Percentiles rank a stretch among this genome's conserved stretches.
Evolutionary conservation across 2,113 vertebrate species (phyloP).

Genomic region (Vulpes vulpes): DNA sequence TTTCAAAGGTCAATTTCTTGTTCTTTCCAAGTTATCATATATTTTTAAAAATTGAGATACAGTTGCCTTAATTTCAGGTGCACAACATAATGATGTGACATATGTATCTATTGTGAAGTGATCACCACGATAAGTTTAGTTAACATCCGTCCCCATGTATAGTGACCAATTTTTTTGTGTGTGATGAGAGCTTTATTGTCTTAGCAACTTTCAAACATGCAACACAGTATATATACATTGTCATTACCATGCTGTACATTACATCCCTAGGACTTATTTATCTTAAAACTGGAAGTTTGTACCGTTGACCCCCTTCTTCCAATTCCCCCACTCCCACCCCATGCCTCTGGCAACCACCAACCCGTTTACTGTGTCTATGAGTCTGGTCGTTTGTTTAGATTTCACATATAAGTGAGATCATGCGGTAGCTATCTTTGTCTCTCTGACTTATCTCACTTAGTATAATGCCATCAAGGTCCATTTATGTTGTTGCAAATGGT

Average conservation of each 20-base stretch:
- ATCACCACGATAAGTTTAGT: neutral
- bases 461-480: neutral
- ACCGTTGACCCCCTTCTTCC: neutral
- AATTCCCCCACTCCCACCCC: neutral
- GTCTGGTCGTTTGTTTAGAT: constrained; percentile 17
- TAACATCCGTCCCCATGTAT: neutral
- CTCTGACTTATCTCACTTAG: neutral
- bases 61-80: neutral
- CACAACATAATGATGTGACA: neutral
- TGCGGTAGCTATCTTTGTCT: neutral
- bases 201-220: neutral
- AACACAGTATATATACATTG: neutral
- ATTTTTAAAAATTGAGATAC: neutral
- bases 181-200: neutral
- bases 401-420: neutral
- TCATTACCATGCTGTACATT: neutral
- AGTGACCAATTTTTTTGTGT: neutral
- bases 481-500: neutral
- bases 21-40: neutral
- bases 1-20: neutral
- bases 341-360: neutral
- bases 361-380: neutral
- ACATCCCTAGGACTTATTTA: neutral
- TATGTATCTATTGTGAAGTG: neutral
- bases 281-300: neutral